These are phyloP conservation scores for Lithophane ornitopus DNA, from an alignment of 2,888 invertebrate genomes.

Conservation along the genomic window DNA sequence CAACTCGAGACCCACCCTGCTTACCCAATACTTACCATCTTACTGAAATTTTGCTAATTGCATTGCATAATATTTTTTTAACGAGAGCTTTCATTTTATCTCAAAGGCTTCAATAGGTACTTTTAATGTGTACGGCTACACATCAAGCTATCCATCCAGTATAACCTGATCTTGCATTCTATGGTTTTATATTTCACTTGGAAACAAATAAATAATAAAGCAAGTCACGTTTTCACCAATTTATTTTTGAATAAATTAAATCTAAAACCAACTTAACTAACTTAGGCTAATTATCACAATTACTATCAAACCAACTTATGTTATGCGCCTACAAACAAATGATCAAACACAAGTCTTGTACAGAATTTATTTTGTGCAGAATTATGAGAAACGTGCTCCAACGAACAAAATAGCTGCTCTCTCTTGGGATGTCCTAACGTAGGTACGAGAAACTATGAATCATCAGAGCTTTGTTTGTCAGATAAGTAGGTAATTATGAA, in stretches of 20 bases:
- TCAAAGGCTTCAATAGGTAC: background rate
- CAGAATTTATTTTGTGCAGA: constrained; percentile 44
- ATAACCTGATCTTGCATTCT: too few relatives aligned
- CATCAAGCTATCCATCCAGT: too few relatives aligned
- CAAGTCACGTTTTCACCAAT: constrained; percentile 48
- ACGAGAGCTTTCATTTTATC: background rate
- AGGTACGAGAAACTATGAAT: background rate
- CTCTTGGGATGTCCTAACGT: background rate
- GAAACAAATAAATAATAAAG: constrained; percentile 4
- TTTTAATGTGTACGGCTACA: background rate
- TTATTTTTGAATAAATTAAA: constrained; percentile 71
- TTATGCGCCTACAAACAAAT: constrained; percentile 70
- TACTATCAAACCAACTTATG: constrained; percentile 62
- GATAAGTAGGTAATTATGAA: background rate
- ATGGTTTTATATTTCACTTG: background rate
- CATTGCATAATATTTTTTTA: too few relatives aligned
- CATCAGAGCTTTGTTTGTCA: background rate
- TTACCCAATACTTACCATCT: too few relatives aligned
- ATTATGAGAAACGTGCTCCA: constrained; percentile 22
- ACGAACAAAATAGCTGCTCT: constrained; percentile 16
- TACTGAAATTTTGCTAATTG: too few relatives aligned
- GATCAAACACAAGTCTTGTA: constrained; percentile 65
- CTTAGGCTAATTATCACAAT: constrained; percentile 79
- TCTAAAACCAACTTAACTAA: constrained; percentile 68
- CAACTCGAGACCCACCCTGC: background rate